Evolutionary conservation across 2,888 invertebrate species (phyloP).

Genomic region (Coenonympha arcania): DNA sequence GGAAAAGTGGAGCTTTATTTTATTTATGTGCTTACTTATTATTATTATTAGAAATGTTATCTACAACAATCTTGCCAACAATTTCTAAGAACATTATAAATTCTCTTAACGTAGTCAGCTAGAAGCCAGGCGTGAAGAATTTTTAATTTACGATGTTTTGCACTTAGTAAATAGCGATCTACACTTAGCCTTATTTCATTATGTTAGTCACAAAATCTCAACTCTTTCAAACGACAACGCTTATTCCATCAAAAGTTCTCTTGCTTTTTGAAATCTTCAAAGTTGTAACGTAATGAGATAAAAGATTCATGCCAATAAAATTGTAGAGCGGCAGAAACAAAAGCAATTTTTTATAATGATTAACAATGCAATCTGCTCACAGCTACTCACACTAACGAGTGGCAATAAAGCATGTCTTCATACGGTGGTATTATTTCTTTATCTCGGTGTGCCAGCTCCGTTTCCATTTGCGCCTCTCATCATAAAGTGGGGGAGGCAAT

Average conservation of each 20-base stretch:
- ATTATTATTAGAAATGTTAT: conserved; percentile 8
- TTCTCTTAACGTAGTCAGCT: conserved; percentile 40
- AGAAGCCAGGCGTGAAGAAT: conserved; percentile 40
- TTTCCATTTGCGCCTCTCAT: conserved; percentile 58
- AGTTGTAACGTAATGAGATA: neutral
- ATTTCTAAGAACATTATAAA: conserved; percentile 34
- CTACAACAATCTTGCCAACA: conserved; percentile 14
- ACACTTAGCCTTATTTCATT: conserved; percentile 1
- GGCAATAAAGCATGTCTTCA: conserved; percentile 42
- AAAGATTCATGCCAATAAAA: conserved; percentile 6
- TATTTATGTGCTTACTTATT: neutral
- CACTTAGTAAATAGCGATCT: conserved; percentile 21
- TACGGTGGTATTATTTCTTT: conserved; percentile 61
- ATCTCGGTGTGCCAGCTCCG: conserved; percentile 54
- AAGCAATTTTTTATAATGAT: conserved; percentile 28
- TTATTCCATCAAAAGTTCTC: neutral
- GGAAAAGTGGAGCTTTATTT: too few species aligned
- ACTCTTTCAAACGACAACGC: neutral
- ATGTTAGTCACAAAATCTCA: neutral
- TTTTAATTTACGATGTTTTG: conserved; percentile 46
- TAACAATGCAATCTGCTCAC: conserved; percentile 29
- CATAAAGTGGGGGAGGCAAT: conserved; percentile 47
- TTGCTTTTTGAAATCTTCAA: neutral
- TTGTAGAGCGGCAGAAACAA: conserved; percentile 10
- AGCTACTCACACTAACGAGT: conserved; percentile 29